Evolutionary conservation across 2,888 invertebrate genomes (phyloP), one percentile per base, ranked within the genome.

Genomic region (Tineola bisselliella): DNA sequence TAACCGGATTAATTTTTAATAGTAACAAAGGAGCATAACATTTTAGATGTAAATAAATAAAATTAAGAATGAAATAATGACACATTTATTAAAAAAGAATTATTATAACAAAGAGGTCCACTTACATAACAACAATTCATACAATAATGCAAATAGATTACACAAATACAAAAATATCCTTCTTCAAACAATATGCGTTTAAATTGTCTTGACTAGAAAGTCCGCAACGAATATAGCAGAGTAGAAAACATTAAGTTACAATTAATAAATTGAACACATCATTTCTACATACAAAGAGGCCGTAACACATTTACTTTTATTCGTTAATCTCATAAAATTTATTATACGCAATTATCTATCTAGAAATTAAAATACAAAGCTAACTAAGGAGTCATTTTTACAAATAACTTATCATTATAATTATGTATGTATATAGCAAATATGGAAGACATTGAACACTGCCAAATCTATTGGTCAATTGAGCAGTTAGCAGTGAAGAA

Each of bases 391-490:
- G 54, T 54, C 54, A 54, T 54, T 54, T 61, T 54, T 25, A 54
- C 54, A 54, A 54, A 11, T 25, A 25, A 54, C 48, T 48, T 48
- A 48, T 15, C 38, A 15, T 48, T 48, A 48, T 15, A 48, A 48
- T 48, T 19, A 59, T 43, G 38, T 30, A 31, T 17, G 17, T 56
- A 17, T 25, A 13, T 33, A 33, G 58, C 58, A 70, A 71, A 71
- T 64, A 72, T 79, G 82, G 81, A 84, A 84, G 82, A 84, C 83
- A 69, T 65, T 63, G 70, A 74, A 74, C 70, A 71, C 69, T 72
- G 73, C 72, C 74, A 77, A 67, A 77, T 74, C 73, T 81, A 78
- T 81, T 82, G 79, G 81, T 84, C 80, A 72, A 75, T 87, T 87
- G 86, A 87, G 86, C 86, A 87, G 77, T 33, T 54, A 54, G 54